Conservation (phyloP, 2,888 invertebrate species). For the Andrena bicolor region DNA sequence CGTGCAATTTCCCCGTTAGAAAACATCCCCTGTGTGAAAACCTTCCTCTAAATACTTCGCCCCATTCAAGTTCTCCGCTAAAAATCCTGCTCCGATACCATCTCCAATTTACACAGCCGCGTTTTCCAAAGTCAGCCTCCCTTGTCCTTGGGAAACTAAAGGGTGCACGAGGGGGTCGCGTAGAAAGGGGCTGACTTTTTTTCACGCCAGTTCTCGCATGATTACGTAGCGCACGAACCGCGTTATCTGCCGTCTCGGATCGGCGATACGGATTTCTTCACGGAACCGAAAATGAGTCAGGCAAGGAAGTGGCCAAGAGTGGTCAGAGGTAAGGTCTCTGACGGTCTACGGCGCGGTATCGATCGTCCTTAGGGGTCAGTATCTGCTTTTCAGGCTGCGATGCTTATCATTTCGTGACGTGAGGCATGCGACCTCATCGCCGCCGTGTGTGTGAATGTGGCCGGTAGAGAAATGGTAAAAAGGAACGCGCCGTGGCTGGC, state of each 20-base stretch:
- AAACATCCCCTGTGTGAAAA: too few relatives aligned
- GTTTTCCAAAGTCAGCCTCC: not conserved
- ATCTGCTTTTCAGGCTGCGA: slow-evolving; percentile 76
- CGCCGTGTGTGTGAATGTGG: slow-evolving; percentile 12
- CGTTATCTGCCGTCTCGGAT: slow-evolving; percentile 47
- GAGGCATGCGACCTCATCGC: slow-evolving; percentile 73
- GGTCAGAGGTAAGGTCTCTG: slow-evolving; percentile 66
- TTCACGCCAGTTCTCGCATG: slow-evolving; percentile 24
- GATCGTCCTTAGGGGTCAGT: slow-evolving; percentile 74
- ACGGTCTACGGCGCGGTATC: slow-evolving; percentile 68
- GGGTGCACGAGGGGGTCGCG: not conserved
- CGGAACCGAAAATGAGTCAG: slow-evolving; percentile 58
- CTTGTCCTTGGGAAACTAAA: slow-evolving; percentile 1
- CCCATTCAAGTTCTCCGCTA: too few relatives aligned
- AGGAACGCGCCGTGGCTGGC: slow-evolving; percentile 24
- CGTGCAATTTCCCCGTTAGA: too few relatives aligned
- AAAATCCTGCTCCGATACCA: not conserved
- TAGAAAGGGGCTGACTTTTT: not conserved
- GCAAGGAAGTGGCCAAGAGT: slow-evolving; percentile 60
- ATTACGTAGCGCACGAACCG: slow-evolving; percentile 21
- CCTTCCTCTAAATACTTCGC: too few relatives aligned
- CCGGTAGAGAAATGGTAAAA: slow-evolving; percentile 29
- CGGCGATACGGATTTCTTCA: slow-evolving; percentile 49
- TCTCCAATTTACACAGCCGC: not conserved
- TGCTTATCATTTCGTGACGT: slow-evolving; percentile 78